phyloP scores from a whole-genome alignment of 2,888 invertebrate species.

The Xanthia togata region DNA sequence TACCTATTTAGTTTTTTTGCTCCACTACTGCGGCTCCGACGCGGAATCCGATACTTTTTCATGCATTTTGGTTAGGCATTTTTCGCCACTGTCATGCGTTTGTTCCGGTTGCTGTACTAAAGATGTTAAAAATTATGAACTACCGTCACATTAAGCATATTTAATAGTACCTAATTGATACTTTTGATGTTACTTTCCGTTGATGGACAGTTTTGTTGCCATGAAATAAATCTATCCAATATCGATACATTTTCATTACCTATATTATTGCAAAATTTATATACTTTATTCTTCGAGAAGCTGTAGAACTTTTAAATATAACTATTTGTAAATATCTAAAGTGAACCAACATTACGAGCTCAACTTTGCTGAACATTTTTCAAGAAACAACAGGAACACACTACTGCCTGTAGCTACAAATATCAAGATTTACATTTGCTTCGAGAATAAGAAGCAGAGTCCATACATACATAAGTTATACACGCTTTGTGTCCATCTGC shows the following conservation, averaged over 20 bases:
- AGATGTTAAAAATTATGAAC: background rate
- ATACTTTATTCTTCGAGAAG: background rate
- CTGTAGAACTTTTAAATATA: slow-evolving; percentile 18
- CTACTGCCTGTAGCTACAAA: slow-evolving; percentile 46
- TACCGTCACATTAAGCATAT: background rate
- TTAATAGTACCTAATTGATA: too few species aligned
- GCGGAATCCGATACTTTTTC: background rate
- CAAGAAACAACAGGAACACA: slow-evolving; percentile 32
- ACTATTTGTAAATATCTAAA: slow-evolving; percentile 8
- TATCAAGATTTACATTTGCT: slow-evolving; percentile 56
- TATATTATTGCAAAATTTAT: background rate
- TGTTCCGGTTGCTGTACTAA: background rate
- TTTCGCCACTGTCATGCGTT: background rate
- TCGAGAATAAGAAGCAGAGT: slow-evolving; percentile 49
- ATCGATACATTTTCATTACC: background rate
- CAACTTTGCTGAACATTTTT: slow-evolving; percentile 24
- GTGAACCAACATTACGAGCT: background rate
- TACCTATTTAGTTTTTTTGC: background rate
- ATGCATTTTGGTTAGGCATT: background rate
- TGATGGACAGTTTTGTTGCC: background rate
- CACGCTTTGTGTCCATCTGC: slow-evolving; percentile 84
- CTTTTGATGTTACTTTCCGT: background rate
- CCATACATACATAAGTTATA: slow-evolving; percentile 61
- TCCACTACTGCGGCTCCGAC: too few species aligned
- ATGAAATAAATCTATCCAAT: background rate